Base-by-base conservation (phyloP, 2,888 invertebrate species). In the Abrostola tripartita region DNA sequence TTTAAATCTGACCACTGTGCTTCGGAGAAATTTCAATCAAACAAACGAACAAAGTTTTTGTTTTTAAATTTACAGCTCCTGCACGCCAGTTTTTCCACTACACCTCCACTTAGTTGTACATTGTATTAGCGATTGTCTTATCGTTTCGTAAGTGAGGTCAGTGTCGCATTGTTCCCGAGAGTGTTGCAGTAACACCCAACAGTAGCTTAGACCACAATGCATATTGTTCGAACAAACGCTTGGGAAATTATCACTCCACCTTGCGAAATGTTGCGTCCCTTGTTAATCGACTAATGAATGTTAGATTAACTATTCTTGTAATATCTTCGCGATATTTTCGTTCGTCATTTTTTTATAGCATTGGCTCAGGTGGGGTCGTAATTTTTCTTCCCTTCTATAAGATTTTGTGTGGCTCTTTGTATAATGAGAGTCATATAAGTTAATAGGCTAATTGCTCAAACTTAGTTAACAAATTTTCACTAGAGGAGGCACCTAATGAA, bases 211-310 rank as follows among this genome's bases (percentile, higher is more conserved):
- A 52, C 53, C 52, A 83, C 81, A 84, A 83, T 84, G 78, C 81
- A 74, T 79, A 82, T 81, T 83, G 81, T 84, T 68, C 63, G 70
- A 75, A 75, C 67, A 71, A n/a, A 69, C 74, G 72, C 74, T 80
- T 84, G 83, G 77, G 81, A 81, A 81, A 81, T 68, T 65, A 69
- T 62, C 59, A 60, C 24, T 63, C 51, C 38, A 42, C 35, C 38
- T 70, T 73, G 55, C 57, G 41, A 69, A 67, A 76, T 9, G 44
- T 24, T 24, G n/a, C 5, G 52, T 65, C 53, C 44, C 61, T 55
- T 47, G 61, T 63, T 69, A 52, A 61, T 71, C 37, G 59, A 52
- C 35, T 62, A 65, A 61, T 68, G 12, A 56, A 50, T 51, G 60
- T 64, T 69, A 41, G 12, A 50, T 63, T 47, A 49, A 14, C 44